phyloP scores from a whole-genome alignment of 2,888 invertebrate species.

The Cheilosia soror region DNA sequence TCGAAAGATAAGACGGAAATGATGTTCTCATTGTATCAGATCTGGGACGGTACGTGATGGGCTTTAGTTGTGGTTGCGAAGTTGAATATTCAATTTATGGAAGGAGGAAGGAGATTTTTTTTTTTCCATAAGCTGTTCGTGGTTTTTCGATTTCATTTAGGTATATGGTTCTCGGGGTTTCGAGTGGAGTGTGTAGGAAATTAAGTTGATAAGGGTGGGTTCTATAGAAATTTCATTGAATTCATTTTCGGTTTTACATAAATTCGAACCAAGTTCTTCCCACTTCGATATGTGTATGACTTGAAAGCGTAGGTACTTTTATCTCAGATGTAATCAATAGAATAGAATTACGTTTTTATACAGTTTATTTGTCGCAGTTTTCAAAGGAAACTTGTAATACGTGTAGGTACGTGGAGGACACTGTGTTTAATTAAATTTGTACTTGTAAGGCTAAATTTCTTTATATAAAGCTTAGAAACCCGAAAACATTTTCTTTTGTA shows the following conservation, averaged over 20 bases:
- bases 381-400: no score
- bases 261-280: not conserved
- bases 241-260: not conserved
- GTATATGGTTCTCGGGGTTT: not conserved
- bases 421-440: no score
- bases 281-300: not conserved
- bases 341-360: no score
- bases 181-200: not conserved
- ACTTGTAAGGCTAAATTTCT: no score
- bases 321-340: no score
- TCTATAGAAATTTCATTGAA: not conserved
- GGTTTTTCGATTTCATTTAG: constrained; percentile 5
- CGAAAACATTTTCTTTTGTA: no score
- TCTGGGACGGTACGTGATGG: constrained; percentile 39
- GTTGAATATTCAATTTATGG: constrained; percentile 27
- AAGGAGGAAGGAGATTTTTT: constrained; percentile 9
- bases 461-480: no score
- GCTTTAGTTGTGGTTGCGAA: constrained; percentile 31
- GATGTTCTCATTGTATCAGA: constrained; percentile 34
- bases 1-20: constrained; percentile 48
- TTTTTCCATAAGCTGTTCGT: not conserved
- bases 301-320: not conserved
- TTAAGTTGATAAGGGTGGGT: not conserved
- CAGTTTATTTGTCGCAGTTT: no score
- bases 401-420: no score